Evolutionary conservation across 2,113 vertebrate genomes (phyloP).

Genomic region (Seriola aureovittata): DNA sequence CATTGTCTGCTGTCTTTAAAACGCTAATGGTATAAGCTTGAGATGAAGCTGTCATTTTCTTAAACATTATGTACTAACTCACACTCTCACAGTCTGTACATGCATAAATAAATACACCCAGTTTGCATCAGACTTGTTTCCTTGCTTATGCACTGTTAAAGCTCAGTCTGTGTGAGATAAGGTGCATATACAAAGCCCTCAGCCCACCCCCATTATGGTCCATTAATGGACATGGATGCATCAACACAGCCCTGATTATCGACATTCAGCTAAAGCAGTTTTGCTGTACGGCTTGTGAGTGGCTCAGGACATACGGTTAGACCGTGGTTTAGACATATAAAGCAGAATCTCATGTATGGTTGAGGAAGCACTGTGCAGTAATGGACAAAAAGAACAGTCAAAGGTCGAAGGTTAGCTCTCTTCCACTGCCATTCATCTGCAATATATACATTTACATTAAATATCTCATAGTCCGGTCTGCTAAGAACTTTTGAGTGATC

Average conservation of each 20-base stretch:
- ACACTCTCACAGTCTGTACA: too few species aligned
- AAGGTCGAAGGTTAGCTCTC: neutral
- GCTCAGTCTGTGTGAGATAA: constrained; percentile 9
- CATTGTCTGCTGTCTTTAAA: neutral
- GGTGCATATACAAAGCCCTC: neutral
- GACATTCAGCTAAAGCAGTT: constrained; percentile 2
- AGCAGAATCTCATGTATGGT: neutral
- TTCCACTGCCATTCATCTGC: neutral
- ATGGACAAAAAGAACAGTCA: neutral
- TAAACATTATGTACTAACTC: neutral
- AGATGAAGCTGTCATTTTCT: neutral
- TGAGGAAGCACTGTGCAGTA: neutral
- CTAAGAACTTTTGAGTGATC: neutral
- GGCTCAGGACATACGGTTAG: neutral
- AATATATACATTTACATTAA: neutral
- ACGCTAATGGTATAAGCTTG: too few species aligned
- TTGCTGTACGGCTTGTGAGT: neutral
- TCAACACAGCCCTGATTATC: neutral
- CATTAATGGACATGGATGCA: constrained; percentile 11
- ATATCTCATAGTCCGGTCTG: too few species aligned
- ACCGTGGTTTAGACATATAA: neutral
- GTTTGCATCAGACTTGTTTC: neutral
- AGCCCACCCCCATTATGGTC: neutral
- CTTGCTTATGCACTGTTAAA: neutral
- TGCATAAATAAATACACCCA: neutral